Percentiles rank a stretch among this genome's conserved stretches.
These are phyloP conservation scores for Hyles euphorbiae DNA, from an alignment of 1,140 invertebrate genomes.

Conservation along the genomic window DNA sequence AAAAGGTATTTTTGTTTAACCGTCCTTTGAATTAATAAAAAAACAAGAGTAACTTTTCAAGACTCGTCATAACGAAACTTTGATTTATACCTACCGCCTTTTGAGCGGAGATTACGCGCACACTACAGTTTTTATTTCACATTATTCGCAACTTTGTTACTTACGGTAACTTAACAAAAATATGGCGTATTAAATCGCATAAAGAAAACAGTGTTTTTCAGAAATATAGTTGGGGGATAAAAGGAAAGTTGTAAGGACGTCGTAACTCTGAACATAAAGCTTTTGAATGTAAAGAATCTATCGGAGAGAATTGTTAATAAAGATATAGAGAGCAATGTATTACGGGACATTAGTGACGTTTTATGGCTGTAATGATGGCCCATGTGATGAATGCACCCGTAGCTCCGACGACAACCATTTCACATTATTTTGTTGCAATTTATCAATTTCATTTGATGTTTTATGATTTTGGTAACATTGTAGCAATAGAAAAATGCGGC, in stretches of 20 bases:
- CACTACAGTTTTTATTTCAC: constrained; percentile 61
- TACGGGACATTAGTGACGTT: constrained; percentile 67
- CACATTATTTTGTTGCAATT: constrained; percentile 8
- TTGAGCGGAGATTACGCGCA: constrained; percentile 51
- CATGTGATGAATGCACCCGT: constrained; percentile 57
- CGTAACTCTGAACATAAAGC: constrained; percentile 68
- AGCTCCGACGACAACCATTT: constrained; percentile 15
- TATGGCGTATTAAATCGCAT: constrained; percentile 68
- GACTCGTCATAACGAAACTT: constrained; percentile 43
- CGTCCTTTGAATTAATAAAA: constrained; percentile 3
- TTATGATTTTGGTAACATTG: background rate
- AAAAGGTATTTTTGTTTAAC: too few relatives aligned
- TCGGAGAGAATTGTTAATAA: constrained; percentile 71
- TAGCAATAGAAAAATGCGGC: constrained; percentile 1
- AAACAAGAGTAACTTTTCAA: constrained; percentile 1
- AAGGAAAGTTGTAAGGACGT: constrained; percentile 67
- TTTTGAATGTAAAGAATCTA: constrained; percentile 68
- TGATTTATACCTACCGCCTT: constrained; percentile 65
- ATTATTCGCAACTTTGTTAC: constrained; percentile 66
- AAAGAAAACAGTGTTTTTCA: constrained; percentile 72
- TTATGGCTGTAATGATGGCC: constrained; percentile 56
- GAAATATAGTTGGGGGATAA: constrained; percentile 64
- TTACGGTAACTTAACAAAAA: constrained; percentile 66
- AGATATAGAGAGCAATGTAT: constrained; percentile 68
- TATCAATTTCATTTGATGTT: constrained; percentile 5